Evolutionary conservation across 2,888 invertebrate genomes (phyloP), one percentile per base, ranked within the genome.

Genomic region (Drosophila putrida): DNA sequence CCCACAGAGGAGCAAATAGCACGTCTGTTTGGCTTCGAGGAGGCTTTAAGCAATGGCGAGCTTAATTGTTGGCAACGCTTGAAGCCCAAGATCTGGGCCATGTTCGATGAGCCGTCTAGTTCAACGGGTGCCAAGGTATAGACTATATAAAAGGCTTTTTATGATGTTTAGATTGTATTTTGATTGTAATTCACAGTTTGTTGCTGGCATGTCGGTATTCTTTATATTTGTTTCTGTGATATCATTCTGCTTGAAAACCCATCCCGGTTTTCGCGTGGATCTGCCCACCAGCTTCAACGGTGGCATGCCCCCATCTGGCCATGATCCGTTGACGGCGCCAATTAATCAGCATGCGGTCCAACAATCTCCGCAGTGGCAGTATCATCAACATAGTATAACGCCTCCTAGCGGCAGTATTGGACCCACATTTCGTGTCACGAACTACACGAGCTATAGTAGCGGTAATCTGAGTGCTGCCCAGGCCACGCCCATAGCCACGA

Each of bases 31-130:
- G 98, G 97, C 10, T 96, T 96, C 92, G 96, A 97, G 91, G 97
- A 97, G 90, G 96, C 96, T 35, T 96, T 96, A 90, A 94, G 95
- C 80, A 94, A 95, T 47, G 97, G 97, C 5, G 95, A 95, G 44
- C 93, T 97, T 59, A 96, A 96, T 9, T 94, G 95, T 76, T 99
- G 98, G 98, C 98, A 98, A 93, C 94, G 96, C 74, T 93, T 97
- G 81, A 97, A 98, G 90, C 98, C 98, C 5, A 96, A 96, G 91
- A 95, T 98, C 54, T 98, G 98, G 98, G 96, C 98, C 4, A 93
- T 99, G 61, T 99, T 99, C 91, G 98, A 99, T 91, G 98, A 99
- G 93, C 98, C 98, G 0, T 98, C 98, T 88, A 98, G 98, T 76
- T 98, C 98, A 61, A 95, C 95, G 54, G 94, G 95, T 71, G 98